Base-by-base conservation (phyloP, 1,140 invertebrate genomes). In the Orius insidiosus region DNA sequence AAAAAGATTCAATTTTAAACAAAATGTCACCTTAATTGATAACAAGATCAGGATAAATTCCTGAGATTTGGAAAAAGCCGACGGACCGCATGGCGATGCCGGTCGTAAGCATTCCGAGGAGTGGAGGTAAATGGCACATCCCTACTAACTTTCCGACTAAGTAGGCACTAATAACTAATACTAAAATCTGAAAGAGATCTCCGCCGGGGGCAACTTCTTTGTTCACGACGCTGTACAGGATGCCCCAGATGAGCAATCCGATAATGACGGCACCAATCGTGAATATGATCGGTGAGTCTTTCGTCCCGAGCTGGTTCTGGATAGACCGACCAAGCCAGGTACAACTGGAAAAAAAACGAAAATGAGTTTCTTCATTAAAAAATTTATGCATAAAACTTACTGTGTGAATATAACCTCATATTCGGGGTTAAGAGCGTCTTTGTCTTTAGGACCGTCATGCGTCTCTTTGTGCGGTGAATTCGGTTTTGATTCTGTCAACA, bases 101-200 rank as follows among this genome's bases (percentile, higher is more conserved):
- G 6, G 54, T 50, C 13, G 58, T 46, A 16, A 59, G 41, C 57
- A 59, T 59, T 7, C 57, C 57, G 0, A 59, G 47, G 4, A 59
- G 46, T 2, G 57, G 53, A 1, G 57, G 57, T 2, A 58, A 37
- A 5, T 48, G 19, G 0, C 49, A 24, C 3, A 53, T 11, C 13
- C 18, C 45, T 5, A 46, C 51, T 1, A 57, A n/a, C 6, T 43
- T 13, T 3, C 55, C 51, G n/a, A 34, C 39, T 16, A 52, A 41
- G 40, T 53, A 56, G 24, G 54, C 46, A n/a, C 52, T 14, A 14
- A 54, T 34, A 8, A 56, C 41, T 16, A 54, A 43, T 2, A 52
- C 51, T 2, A 55, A 14, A 10, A 54, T 41, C 42, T 53, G 52
- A 49, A 54, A 54, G 9, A 54, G 49, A 36, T 54, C 49, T 6